Evolutionary conservation across 1,140 invertebrate genomes (phyloP).

Genomic region (Temnothorax curvispinosus): DNA sequence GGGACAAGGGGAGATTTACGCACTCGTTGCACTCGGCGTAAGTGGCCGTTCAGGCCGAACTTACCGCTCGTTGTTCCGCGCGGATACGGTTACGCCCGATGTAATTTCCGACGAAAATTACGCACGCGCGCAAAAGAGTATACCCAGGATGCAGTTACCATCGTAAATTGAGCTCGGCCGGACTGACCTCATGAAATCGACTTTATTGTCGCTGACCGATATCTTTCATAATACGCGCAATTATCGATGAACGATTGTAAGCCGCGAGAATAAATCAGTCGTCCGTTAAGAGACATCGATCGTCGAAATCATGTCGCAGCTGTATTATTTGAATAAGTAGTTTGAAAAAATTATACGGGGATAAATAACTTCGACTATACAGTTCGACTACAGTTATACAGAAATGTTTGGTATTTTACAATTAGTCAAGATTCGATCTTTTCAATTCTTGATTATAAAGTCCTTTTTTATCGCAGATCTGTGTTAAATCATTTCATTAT

Average conservation of each 20-base stretch:
- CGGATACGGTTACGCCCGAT: conserved; percentile 20
- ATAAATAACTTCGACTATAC: neutral
- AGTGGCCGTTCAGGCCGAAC: conserved; percentile 17
- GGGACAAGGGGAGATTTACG: conserved; percentile 10
- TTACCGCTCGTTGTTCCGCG: conserved; percentile 20
- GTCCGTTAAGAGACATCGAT: neutral
- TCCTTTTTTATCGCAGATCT: neutral
- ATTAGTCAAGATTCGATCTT: neutral
- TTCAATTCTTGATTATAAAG: neutral
- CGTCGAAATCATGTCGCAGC: neutral
- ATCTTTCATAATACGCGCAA: neutral
- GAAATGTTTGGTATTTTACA: neutral
- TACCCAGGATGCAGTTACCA: neutral
- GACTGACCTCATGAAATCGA: neutral
- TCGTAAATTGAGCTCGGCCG: neutral
- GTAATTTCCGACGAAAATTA: conserved; percentile 37
- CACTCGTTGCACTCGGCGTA: conserved; percentile 2
- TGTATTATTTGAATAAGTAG: neutral
- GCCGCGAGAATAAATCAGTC: neutral
- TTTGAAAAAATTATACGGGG: neutral
- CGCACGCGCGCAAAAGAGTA: neutral
- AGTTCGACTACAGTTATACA: too few relatives aligned
- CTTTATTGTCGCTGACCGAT: neutral
- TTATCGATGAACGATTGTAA: neutral
- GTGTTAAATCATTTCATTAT: neutral